Evolutionary conservation across 1,140 invertebrate species (phyloP).

Genomic region (Heliconius eleuchia): DNA sequence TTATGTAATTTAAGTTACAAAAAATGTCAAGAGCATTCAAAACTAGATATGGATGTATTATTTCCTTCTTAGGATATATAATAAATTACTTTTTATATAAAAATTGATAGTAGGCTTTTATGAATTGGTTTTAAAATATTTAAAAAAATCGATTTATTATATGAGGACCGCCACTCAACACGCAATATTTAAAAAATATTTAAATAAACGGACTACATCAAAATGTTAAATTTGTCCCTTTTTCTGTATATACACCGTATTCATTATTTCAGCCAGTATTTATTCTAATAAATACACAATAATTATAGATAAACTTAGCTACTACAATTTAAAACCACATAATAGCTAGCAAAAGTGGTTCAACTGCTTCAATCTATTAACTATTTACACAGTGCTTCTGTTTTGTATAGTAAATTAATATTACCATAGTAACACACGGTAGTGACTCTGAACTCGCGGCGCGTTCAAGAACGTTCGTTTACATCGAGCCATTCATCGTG

Average conservation of each 20-base stretch:
- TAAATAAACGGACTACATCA: too few relatives aligned
- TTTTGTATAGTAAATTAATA: background rate
- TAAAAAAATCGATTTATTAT: background rate
- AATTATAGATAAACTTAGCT: background rate
- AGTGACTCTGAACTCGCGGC: conserved; percentile 60
- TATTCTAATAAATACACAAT: background rate
- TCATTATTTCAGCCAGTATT: too few relatives aligned
- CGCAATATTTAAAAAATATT: too few relatives aligned
- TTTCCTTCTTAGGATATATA: background rate
- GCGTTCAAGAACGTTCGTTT: conserved; percentile 80
- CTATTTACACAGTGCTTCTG: conserved; percentile 7
- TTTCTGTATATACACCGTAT: too few relatives aligned
- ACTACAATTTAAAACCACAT: background rate
- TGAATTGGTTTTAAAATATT: background rate
- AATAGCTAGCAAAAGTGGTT: background rate
- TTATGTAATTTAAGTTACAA: background rate
- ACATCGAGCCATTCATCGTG: conserved; percentile 64
- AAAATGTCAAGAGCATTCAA: conserved; percentile 1
- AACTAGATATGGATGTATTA: background rate
- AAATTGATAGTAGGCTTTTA: background rate
- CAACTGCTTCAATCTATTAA: conserved; percentile 2
- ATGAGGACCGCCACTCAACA: too few relatives aligned
- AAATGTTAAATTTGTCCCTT: too few relatives aligned
- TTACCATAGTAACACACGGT: conserved; percentile 18
- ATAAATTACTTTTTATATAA: background rate